Conservation (phyloP, 2,797 vertebrate genomes). For the Typhlichthys eigenmanni region DNA sequence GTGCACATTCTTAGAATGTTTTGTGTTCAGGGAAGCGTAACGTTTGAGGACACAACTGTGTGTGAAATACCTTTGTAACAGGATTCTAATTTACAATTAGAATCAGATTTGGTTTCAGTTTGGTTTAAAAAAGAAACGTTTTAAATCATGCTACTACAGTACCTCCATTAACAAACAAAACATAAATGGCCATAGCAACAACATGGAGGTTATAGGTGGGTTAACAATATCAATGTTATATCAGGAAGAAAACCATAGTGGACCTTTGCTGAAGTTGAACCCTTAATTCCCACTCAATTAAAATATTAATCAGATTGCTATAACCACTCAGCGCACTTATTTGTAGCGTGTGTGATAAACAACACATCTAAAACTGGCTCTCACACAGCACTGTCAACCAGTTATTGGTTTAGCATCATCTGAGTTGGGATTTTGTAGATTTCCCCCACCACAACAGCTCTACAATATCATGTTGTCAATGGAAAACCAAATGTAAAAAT, state of each 20-base stretch:
- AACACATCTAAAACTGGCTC: no score
- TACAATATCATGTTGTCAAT: background rate
- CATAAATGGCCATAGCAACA: background rate
- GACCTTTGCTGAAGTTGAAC: conserved; percentile 3
- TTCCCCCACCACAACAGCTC: background rate
- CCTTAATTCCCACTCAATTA: conserved; percentile 7
- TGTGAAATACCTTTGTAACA: no score
- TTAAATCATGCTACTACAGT: conserved; percentile 10
- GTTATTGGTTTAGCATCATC: no score
- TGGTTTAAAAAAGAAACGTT: background rate
- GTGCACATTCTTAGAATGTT: conserved; percentile 4
- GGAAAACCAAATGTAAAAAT: conserved; percentile 11
- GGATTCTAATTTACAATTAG: conserved; percentile 21
- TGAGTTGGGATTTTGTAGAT: background rate
- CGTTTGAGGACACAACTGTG: background rate
- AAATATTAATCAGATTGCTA: conserved; percentile 5
- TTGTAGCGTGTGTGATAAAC: background rate
- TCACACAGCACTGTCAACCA: no score
- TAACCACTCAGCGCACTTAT: background rate
- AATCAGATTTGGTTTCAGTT: conserved; percentile 31
- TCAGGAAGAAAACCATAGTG: conserved; percentile 10
- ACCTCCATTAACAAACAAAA: background rate
- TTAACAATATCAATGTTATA: conserved; percentile 12
- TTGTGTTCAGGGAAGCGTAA: conserved; percentile 1
- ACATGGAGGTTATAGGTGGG: background rate